Conservation (phyloP, 2,888 invertebrate genomes). For the Volucella inanis region DNA sequence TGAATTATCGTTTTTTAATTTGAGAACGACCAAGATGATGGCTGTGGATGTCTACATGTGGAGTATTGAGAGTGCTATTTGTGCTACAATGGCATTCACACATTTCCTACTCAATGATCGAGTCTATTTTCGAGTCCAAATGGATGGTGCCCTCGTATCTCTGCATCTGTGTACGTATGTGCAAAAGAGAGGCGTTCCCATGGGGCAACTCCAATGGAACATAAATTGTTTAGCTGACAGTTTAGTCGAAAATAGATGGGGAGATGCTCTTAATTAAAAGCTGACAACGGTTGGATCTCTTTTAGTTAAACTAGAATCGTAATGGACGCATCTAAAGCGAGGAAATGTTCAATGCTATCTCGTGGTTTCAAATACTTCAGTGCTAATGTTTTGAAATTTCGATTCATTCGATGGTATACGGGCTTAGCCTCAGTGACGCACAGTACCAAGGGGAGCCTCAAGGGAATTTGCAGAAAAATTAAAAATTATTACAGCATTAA, state of each 20-base stretch:
- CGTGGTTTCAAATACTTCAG: no score
- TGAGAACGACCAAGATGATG: slow-evolving; percentile 56
- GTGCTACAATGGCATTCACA: slow-evolving; percentile 39
- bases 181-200: slow-evolving; percentile 71
- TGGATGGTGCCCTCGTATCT: not conserved
- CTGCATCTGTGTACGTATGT: slow-evolving; percentile 8
- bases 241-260: slow-evolving; percentile 51
- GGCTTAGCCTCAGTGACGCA: no score
- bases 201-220: slow-evolving; percentile 58
- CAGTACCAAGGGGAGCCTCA: no score
- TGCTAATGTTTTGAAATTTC: no score
- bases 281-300: slow-evolving; percentile 35
- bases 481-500: no score
- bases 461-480: no score
- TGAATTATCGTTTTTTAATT: slow-evolving; percentile 73
- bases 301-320: no score
- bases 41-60: slow-evolving; percentile 48
- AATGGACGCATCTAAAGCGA: no score
- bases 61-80: slow-evolving; percentile 38
- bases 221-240: slow-evolving; percentile 65
- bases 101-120: slow-evolving; percentile 30
- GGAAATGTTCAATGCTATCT: no score
- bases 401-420: no score
- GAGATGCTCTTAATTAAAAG: slow-evolving; percentile 53
- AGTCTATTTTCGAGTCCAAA: slow-evolving; percentile 48